Conservation (phyloP, 2,113 vertebrate species). For the Mastomys natalensis region DNA sequence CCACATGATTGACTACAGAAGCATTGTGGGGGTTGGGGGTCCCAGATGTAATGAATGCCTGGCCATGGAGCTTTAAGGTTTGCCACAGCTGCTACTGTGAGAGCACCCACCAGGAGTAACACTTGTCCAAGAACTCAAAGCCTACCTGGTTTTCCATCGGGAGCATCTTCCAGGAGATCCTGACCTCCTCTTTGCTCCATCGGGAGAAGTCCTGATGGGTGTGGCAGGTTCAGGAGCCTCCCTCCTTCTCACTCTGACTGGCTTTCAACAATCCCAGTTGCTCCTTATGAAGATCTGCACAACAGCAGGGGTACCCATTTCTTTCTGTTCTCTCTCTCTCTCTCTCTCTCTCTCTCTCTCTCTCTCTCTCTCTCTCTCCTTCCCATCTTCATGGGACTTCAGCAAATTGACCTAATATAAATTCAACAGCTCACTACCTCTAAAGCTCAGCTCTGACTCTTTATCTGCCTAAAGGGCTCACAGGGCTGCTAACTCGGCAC, state of each 20-base stretch:
- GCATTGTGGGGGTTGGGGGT: fast-evolving
- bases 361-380: not conserved
- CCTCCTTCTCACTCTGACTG: not conserved
- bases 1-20: not conserved
- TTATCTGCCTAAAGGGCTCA: constrained; percentile 64
- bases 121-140: not conserved
- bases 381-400: constrained; percentile 39
- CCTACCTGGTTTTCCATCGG: not conserved
- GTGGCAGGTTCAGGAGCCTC: not conserved
- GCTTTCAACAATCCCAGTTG: not conserved
- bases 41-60: fast-evolving
- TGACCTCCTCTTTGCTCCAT: not conserved
- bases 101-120: not conserved
- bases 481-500: constrained; percentile 57
- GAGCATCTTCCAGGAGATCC: not conserved
- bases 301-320: not conserved
- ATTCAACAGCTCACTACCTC: constrained; percentile 69
- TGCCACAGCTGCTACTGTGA: not conserved
- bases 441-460: constrained; percentile 59
- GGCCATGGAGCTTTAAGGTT: not conserved
- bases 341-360: not conserved
- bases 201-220: not conserved
- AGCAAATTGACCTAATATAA: constrained; percentile 67
- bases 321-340: not conserved
- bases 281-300: not conserved